Conservation (phyloP, 2,797 vertebrate species). For the Botia kubotai region DNA sequence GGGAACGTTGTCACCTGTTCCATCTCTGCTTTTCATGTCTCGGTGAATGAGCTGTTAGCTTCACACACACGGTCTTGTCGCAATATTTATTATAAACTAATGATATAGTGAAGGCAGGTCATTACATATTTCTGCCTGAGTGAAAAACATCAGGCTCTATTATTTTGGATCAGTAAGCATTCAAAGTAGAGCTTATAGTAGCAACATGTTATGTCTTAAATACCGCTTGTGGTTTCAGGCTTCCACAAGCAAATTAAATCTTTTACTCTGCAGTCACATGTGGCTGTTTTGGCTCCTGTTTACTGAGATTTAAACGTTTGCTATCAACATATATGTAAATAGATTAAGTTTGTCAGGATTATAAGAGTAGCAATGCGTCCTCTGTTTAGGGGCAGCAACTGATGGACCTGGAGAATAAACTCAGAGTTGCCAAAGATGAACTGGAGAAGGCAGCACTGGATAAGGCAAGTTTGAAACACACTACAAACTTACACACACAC, state of each 20-base stretch:
- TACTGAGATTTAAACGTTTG: background rate
- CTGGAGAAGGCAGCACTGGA: conserved; percentile 94
- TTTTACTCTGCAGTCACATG: background rate
- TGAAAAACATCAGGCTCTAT: conserved; percentile 15
- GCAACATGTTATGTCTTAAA: background rate
- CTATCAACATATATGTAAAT: background rate
- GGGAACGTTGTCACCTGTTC: conserved; percentile 25
- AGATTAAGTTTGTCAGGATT: background rate
- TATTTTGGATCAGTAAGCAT: background rate
- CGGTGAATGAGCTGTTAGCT: conserved; percentile 13
- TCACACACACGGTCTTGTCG: conserved; percentile 4
- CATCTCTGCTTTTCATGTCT: conserved; percentile 4
- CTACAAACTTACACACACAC: too few species aligned
- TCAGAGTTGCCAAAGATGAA: conserved; percentile 90
- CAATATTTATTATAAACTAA: conserved; percentile 42
- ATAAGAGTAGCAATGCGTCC: background rate
- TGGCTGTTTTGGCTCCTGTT: background rate
- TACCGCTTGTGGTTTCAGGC: background rate
- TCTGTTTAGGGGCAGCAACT: conserved; percentile 91
- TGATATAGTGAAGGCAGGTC: conserved; percentile 30
- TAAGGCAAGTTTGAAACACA: conserved; percentile 81
- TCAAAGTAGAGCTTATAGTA: background rate
- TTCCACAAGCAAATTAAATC: background rate
- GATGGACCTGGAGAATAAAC: conserved; percentile 93
- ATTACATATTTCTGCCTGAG: conserved; percentile 15